Base-by-base conservation (phyloP, 1,140 invertebrate genomes). In the Orchesella cincta region DNA sequence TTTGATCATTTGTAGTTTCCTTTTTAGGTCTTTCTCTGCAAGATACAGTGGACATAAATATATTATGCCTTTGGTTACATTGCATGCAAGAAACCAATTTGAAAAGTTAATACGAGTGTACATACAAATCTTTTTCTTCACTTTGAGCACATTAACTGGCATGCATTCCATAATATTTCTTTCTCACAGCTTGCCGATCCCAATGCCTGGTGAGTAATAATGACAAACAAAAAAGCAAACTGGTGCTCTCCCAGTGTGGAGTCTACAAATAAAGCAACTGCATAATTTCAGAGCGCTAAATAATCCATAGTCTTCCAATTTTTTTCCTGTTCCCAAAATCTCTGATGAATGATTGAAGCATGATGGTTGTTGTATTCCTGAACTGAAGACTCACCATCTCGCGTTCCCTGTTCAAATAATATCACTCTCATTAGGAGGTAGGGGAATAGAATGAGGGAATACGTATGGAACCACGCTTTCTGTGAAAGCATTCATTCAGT, bases 71-170 rank as follows among this genome's bases (percentile, higher is more conserved):
- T 46, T 18, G 39, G 18, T 46, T 46, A 18, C 8, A n/a, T 57
- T 26, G 52, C 52, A 57, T 57, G 52, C 52, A 23, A 57, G 52
- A 57, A 57, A 57, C 52, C 23, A 57, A 57, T 57, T 57, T 57
- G 23, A 57, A 57, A 57, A 57, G 23, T 57, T 57, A 26, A 46
- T 46, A n/a, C 39, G 39, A 46, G 18, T 8, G 5, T 8, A 46
- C 18, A 46, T 46, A 46, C 39, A 46, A 3, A 57, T 18, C 5
- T 57, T 57, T 57, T 57, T 57, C 14, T n/a, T 57, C 14, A 57
- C 39, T 46, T 8, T 46, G 20, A 46, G 20, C 39, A 46, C 39
- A 8, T 46, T 8, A 12, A 46, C 8, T 46, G 39, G 39, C 8
- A 12, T 46, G 39, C 39, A 46, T 46, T 20, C 8, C 20, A 46